Percentiles rank a stretch among this genome's conserved stretches.
These are phyloP conservation scores for Oryzias dopingdopingensis DNA, from an alignment of 2,797 vertebrate species.

Conservation along the genomic window DNA sequence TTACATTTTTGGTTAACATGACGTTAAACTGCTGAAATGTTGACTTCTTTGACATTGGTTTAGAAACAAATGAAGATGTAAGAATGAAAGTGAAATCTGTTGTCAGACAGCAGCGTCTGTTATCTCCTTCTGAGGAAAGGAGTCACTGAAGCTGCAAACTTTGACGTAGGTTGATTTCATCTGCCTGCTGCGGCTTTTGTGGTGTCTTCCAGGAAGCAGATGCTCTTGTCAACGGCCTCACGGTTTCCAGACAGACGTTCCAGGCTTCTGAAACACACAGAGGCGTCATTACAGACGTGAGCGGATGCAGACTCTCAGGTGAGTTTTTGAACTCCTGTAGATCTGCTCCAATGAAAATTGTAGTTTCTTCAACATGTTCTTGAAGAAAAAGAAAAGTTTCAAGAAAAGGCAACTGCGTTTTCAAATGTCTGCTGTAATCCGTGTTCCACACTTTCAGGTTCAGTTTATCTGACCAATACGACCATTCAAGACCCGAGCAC, in stretches of 20 bases:
- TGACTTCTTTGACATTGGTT: no score
- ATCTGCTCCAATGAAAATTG: no score
- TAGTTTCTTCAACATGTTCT: no score
- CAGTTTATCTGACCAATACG: slow-evolving; percentile 35
- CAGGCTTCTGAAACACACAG: slow-evolving; percentile 20
- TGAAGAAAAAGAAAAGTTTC: no score
- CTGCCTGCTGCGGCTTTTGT: background rate
- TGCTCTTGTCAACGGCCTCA: slow-evolving; percentile 31
- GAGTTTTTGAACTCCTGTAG: background rate
- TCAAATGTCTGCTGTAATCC: background rate
- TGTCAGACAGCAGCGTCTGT: background rate
- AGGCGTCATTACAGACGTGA: slow-evolving; percentile 45
- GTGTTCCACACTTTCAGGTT: slow-evolving; percentile 11
- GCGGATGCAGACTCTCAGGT: slow-evolving; percentile 49
- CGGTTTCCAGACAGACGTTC: slow-evolving; percentile 33
- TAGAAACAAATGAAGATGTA: no score
- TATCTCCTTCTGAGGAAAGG: background rate
- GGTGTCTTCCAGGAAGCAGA: slow-evolving; percentile 33
- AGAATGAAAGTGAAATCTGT: no score
- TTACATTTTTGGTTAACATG: no score
- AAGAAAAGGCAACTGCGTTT: background rate
- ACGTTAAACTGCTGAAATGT: no score
- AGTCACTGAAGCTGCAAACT: background rate
- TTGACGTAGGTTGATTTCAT: no score
- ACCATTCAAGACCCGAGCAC: slow-evolving; percentile 14